Evolutionary conservation across 1,140 invertebrate species (phyloP).

Genomic region (Epicauta chinensis): DNA sequence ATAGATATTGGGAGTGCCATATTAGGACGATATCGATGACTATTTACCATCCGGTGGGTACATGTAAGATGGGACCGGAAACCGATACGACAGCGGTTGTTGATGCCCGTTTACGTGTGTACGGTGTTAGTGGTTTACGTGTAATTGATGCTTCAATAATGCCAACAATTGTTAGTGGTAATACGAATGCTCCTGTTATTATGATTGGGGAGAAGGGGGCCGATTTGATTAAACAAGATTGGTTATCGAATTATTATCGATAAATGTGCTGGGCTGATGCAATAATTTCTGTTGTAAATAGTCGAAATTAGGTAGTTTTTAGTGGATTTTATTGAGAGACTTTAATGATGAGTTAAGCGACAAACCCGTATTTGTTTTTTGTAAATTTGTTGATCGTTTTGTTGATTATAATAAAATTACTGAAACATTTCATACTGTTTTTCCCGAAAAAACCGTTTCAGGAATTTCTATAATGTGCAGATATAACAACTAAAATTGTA

Average conservation of each 20-base stretch:
- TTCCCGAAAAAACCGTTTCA: no score
- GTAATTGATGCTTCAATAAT: constrained; percentile 87
- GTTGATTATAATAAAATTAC: no score
- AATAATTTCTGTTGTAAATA: constrained; percentile 1
- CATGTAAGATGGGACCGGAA: constrained; percentile 76
- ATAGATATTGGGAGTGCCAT: constrained; percentile 79
- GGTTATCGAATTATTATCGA: constrained; percentile 31
- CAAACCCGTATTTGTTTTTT: no score
- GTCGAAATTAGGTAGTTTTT: no score
- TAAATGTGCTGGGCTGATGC: constrained; percentile 1
- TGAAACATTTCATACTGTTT: no score
- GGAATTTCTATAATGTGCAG: no score
- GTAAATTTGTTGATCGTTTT: no score
- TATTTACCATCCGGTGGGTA: constrained; percentile 77
- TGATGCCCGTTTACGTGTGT: constrained; percentile 68
- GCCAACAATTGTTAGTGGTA: constrained; percentile 64
- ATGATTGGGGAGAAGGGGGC: constrained; percentile 44
- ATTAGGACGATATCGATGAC: constrained; percentile 80
- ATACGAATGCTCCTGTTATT: constrained; percentile 43
- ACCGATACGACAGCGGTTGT: constrained; percentile 73
- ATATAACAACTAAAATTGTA: no score
- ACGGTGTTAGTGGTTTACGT: constrained; percentile 68
- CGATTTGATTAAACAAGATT: constrained; percentile 45
- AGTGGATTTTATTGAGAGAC: no score
- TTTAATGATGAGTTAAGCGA: no score